A percentile compares a stretch with the other conserved stretches of the same genome.
Evolutionary conservation across 2,797 vertebrate genomes (phyloP).

Genomic region (Cuculus canorus): DNA sequence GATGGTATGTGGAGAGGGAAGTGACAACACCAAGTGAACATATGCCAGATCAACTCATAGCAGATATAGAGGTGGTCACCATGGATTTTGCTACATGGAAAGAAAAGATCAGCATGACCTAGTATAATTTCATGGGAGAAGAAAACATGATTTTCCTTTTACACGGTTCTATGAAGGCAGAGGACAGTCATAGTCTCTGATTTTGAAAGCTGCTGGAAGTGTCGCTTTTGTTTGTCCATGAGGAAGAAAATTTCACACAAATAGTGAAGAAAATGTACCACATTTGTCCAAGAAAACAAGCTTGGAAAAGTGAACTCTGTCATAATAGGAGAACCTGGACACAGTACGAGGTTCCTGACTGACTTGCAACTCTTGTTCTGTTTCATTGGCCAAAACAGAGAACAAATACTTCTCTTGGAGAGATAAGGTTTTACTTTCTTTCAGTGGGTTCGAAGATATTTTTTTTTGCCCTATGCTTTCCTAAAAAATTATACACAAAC

Average conservation of each 20-base stretch:
- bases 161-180: accelerated
- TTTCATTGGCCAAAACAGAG: background rate
- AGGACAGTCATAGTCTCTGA: background rate
- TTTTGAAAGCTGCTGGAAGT: background rate
- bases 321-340: background rate
- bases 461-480: background rate
- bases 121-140: background rate
- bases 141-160: background rate
- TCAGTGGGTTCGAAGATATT: background rate
- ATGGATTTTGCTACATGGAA: constrained; percentile 18
- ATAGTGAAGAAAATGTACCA: background rate
- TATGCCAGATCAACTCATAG: constrained; percentile 31
- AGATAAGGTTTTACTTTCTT: background rate
- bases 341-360: background rate
- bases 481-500: background rate
- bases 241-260: background rate
- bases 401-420: background rate
- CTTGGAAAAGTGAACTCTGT: background rate
- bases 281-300: background rate
- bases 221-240: background rate
- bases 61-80: constrained; percentile 41
- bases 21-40: constrained; percentile 44
- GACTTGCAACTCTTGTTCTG: background rate
- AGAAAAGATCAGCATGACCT: background rate
- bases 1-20: constrained; percentile 52